phyloP scores from a whole-genome alignment of 1,140 invertebrate genomes.

The Venustaconcha ellipsiformis region DNA sequence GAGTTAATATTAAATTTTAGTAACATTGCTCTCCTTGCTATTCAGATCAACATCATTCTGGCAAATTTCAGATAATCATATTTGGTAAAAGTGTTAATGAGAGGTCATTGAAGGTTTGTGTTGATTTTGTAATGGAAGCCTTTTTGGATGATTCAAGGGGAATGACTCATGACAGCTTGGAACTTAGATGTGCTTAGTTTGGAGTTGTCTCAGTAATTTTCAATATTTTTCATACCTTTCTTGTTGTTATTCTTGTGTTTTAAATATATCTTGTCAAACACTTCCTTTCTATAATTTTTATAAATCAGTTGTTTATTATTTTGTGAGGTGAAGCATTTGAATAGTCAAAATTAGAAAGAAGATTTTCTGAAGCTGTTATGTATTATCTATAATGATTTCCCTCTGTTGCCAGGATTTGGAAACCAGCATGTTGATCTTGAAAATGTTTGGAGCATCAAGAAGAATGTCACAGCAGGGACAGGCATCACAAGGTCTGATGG shows the following conservation, averaged over 20 bases:
- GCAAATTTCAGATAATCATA: no score
- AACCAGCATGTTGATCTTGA: slow-evolving; percentile 28
- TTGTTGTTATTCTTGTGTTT: background rate
- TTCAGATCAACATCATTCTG: no score
- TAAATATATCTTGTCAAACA: slow-evolving; percentile 2
- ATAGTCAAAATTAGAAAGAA: background rate
- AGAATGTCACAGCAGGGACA: slow-evolving; percentile 22
- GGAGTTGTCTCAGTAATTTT: no score
- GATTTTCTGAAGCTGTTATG: background rate
- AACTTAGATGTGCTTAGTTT: no score
- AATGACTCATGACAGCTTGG: no score
- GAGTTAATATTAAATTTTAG: no score
- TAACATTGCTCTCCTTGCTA: no score
- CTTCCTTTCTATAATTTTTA: background rate
- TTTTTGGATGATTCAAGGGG: no score
- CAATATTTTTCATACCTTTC: no score
- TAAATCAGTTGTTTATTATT: background rate
- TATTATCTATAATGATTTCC: background rate
- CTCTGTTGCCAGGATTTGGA: background rate
- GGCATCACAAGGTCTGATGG: slow-evolving; percentile 19
- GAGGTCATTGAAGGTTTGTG: no score
- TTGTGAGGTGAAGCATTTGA: background rate
- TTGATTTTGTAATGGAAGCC: no score
- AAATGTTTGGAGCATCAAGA: slow-evolving; percentile 42
- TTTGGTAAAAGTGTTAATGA: no score